Evolutionary conservation across 2,797 vertebrate genomes (phyloP).

Genomic region (Lophius americanus): DNA sequence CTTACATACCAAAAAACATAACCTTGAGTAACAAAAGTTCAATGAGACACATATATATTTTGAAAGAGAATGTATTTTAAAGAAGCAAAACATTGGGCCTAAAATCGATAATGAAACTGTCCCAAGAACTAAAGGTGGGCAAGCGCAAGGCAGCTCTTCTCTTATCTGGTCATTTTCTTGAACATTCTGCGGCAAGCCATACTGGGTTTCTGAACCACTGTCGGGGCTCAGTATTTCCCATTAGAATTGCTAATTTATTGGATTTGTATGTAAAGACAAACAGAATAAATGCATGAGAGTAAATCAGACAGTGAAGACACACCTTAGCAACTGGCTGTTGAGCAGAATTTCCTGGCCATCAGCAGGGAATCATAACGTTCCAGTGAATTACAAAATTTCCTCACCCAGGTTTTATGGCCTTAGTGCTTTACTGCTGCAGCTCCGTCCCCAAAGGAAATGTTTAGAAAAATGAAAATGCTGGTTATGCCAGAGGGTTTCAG

Average conservation of each 20-base stretch:
- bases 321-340: slow-evolving; percentile 26
- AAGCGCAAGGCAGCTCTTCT: too few species aligned
- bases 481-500: slow-evolving; percentile 9
- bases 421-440: slow-evolving; percentile 43
- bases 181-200: too few species aligned
- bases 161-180: too few species aligned
- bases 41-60: too few species aligned
- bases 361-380: slow-evolving; percentile 61
- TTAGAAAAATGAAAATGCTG: slow-evolving; percentile 39
- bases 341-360: slow-evolving; percentile 30
- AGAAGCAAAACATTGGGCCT: too few species aligned
- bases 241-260: slow-evolving; percentile 3
- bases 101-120: too few species aligned
- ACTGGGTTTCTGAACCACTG: too few species aligned
- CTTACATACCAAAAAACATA: too few species aligned
- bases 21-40: too few species aligned
- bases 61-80: too few species aligned
- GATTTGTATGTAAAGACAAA: slow-evolving; percentile 38
- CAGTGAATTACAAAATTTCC: slow-evolving; percentile 66
- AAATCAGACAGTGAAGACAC: slow-evolving; percentile 39
- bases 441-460: slow-evolving; percentile 53
- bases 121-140: too few species aligned
- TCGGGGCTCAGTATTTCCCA: not conserved
- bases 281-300: slow-evolving; percentile 28
- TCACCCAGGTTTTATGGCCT: slow-evolving; percentile 48